Percentiles rank a stretch among this genome's conserved stretches.
Conservation (phyloP, 2,888 invertebrate genomes). For the Drosophila mettleri region DNA sequence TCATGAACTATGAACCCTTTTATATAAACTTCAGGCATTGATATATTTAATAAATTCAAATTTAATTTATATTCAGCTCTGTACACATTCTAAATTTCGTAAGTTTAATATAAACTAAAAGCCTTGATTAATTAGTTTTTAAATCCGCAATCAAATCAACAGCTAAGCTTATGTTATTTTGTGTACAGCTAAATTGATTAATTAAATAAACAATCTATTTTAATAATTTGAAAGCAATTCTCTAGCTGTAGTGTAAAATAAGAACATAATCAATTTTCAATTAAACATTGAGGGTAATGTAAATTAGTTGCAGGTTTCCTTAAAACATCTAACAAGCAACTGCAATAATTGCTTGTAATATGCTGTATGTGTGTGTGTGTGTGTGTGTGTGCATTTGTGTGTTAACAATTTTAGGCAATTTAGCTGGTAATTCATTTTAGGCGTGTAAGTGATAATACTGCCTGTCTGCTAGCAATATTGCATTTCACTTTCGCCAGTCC, state of each 20-base stretch:
- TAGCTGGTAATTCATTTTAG: constrained; percentile 7
- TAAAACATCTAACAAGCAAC: constrained; percentile 1
- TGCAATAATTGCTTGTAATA: constrained; percentile 6
- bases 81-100: too few species aligned
- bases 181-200: background rate
- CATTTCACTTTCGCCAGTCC: constrained; percentile 42
- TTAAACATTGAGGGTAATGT: background rate
- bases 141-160: too few species aligned
- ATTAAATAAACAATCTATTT: background rate
- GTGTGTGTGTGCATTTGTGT: background rate
- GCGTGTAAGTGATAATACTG: constrained; percentile 11
- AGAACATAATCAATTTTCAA: background rate
- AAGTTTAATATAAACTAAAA: too few species aligned
- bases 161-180: background rate
- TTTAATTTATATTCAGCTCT: too few species aligned
- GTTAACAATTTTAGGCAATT: constrained; percentile 3
- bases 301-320: background rate
- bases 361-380: background rate
- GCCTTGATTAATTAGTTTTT: too few species aligned
- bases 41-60: too few species aligned
- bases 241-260: background rate
- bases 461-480: constrained; percentile 30
- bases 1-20: too few species aligned
- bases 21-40: too few species aligned
- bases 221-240: background rate